Base-by-base conservation (phyloP, 2,888 invertebrate species). In the Philereme transversata region DNA sequence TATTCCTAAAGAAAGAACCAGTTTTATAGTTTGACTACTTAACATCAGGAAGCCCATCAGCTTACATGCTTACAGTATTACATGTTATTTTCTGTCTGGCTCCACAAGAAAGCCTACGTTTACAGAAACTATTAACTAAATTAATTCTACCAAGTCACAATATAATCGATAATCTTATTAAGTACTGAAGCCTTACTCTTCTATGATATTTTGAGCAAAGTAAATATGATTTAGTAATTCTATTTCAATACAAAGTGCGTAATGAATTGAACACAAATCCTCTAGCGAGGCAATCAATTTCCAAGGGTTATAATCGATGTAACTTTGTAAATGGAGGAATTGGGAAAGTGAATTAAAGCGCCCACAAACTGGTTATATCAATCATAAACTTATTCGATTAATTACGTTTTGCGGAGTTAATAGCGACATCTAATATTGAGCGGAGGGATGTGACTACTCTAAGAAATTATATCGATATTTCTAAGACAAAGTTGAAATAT, bases 381-480 rank as follows among this genome's bases (percentile, higher is more conserved):
- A 92, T 92, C 92, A 92, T 92, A 92, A 92, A 92, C 89, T 92
- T 92, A 92, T 90, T 92, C 92, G 87, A 92, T 92, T 92, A 92
- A 92, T 92, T 92, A 92, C 91, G 90, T 92, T 92, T 92, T 92
- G 91, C 91, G 92, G 90, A 91, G 91, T 91, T 92, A 92, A 92
- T 92, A 90, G 92, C 90, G 89, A 90, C 92, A 91, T 90, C 91
- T 91, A 91, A 90, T 91, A 91, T 88, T 82, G 83, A 75, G 64
- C 65, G 71, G 74, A 89, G 86, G 75, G 88, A 74, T 78, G 90
- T 65, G 64, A 47, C 45, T 34, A 11, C 8, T 22, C 10, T 41
- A 5, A 36, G 36, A 41, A 49, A 41, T 22, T 22, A n/a, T 67
- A 49, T 66, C 61, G 64, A 63, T 61, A 8, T 40, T 3, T 40